Evolutionary conservation across 2,797 vertebrate genomes (phyloP).

Genomic region (Chlorospingus flavigularis): DNA sequence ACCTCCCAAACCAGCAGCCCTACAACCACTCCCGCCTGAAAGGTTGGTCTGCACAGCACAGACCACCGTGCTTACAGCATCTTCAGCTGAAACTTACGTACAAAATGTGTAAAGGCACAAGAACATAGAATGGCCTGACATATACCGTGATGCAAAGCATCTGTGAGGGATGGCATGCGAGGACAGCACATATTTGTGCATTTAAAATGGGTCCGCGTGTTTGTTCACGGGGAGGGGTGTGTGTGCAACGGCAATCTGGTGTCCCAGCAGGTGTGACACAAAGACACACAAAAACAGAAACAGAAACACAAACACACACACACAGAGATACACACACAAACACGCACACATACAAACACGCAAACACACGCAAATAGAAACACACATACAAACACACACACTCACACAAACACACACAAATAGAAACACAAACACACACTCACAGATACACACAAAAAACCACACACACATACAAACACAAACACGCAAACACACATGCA

Average conservation of each 20-base stretch:
- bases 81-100: accelerated
- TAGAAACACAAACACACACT: no score
- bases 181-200: accelerated
- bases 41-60: background rate
- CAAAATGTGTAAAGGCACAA: accelerated
- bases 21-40: background rate
- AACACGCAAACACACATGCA: no score
- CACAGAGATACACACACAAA: no score
- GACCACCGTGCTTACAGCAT: accelerated
- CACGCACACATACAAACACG: no score
- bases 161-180: accelerated
- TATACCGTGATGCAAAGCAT: accelerated
- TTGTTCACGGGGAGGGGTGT: background rate
- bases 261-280: background rate
- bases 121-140: accelerated
- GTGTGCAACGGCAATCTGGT: background rate
- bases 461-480: no score
- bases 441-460: no score
- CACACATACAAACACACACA: no score
- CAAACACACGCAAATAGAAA: no score
- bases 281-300: background rate
- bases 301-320: no score
- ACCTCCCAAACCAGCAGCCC: background rate
- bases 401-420: no score
- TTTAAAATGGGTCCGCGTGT: accelerated